A percentile compares a stretch with the other conserved stretches of the same genome.
Evolutionary conservation across 2,888 invertebrate species (phyloP).

Genomic region (Dascillus cervinus): DNA sequence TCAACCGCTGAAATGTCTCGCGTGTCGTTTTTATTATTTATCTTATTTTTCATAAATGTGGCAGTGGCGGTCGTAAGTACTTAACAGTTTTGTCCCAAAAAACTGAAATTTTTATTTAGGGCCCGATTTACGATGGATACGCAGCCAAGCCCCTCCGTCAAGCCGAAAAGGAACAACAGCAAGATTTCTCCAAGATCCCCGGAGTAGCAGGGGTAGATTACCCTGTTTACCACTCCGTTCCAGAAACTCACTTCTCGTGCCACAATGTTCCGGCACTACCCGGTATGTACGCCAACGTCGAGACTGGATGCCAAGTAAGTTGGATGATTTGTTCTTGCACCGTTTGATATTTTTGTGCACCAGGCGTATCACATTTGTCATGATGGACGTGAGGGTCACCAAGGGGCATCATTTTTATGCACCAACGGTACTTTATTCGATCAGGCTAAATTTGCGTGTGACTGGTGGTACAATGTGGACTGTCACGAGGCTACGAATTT

Average conservation of each 20-base stretch:
- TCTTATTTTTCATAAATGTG: too few relatives aligned
- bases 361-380: conserved; percentile 84
- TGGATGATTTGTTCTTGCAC: conserved; percentile 1
- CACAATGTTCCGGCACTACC: conserved; percentile 70
- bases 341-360: conserved; percentile 11
- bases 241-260: conserved; percentile 73
- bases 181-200: conserved; percentile 74
- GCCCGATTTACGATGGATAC: too few relatives aligned
- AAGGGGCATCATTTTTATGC: conserved; percentile 77
- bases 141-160: conserved; percentile 23
- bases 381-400: conserved; percentile 76
- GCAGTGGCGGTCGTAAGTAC: too few relatives aligned
- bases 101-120: too few relatives aligned
- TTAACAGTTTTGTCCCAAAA: too few relatives aligned
- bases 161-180: conserved; percentile 57
- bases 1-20: too few relatives aligned
- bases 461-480: conserved; percentile 90
- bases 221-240: conserved; percentile 70
- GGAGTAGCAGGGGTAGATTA: conserved; percentile 75
- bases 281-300: conserved; percentile 87
- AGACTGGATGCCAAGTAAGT: conserved; percentile 75
- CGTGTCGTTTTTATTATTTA: too few relatives aligned
- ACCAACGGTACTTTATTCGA: conserved; percentile 83
- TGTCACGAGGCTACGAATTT: conserved; percentile 65
- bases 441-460: conserved; percentile 78